Evolutionary conservation across 2,888 invertebrate genomes (phyloP).

Genomic region (Pristionchus entomophagus): DNA sequence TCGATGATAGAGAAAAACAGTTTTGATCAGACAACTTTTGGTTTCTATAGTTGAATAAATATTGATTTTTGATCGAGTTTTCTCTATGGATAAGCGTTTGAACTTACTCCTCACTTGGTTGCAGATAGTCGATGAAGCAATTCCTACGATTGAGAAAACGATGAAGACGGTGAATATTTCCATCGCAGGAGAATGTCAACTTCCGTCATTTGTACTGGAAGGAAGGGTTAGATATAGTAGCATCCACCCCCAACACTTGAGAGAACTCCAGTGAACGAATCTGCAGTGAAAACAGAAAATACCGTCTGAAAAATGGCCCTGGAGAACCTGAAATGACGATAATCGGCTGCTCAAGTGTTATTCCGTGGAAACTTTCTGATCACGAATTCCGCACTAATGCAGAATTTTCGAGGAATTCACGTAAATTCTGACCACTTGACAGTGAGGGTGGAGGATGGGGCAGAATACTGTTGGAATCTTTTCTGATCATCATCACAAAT

Average conservation of each 20-base stretch:
- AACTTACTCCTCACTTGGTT: too few species aligned
- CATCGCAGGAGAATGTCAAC: too few species aligned
- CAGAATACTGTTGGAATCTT: background rate
- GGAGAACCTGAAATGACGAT: background rate
- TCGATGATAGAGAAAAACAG: too few species aligned
- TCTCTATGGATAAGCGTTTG: too few species aligned
- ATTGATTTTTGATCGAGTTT: too few species aligned
- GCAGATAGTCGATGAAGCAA: too few species aligned
- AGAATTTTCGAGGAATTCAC: background rate
- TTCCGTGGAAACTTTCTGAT: background rate
- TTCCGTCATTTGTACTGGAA: background rate
- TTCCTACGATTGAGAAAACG: too few species aligned
- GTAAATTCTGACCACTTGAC: background rate
- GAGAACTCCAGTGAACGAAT: background rate
- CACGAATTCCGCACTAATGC: background rate
- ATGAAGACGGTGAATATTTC: too few species aligned
- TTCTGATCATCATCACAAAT: background rate
- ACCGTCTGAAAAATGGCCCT: background rate
- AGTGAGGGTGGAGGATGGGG: background rate
- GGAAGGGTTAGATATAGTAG: background rate
- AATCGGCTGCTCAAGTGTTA: background rate
- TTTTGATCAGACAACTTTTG: too few species aligned
- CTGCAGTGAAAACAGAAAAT: background rate
- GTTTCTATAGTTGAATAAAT: too few species aligned
- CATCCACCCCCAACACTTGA: slow-evolving; percentile 14